Conservation (phyloP, 2,888 invertebrate genomes). For the Pantelozetes paolii region DNA sequence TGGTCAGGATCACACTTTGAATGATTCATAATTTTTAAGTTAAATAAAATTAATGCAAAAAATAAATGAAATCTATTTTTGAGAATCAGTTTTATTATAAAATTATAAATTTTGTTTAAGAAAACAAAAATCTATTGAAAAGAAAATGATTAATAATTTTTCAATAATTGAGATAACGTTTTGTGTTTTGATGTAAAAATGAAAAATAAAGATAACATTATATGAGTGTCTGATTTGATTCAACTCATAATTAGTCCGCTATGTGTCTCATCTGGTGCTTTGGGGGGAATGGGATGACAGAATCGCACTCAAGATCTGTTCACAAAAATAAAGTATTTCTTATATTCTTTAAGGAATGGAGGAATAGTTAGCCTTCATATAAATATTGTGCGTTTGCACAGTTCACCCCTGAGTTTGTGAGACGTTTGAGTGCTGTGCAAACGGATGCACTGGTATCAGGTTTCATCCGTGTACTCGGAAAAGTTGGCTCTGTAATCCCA, state of each 20-base stretch:
- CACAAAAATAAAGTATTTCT: not conserved
- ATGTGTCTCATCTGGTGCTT: constrained; percentile 22
- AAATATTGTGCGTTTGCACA: constrained; percentile 30
- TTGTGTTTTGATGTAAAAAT: no score
- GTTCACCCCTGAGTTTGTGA: not conserved
- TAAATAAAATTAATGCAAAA: no score
- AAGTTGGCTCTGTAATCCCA: constrained; percentile 32
- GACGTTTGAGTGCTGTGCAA: constrained; percentile 17
- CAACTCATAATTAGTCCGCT: not conserved
- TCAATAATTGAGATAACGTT: no score
- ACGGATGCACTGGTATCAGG: constrained; percentile 33
- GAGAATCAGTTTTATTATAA: no score
- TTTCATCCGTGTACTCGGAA: constrained; percentile 26
- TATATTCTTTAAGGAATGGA: not conserved
- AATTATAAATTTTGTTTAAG: no score
- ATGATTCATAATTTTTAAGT: no score
- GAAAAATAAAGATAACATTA: no score
- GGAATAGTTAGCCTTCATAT: not conserved
- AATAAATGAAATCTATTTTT: no score
- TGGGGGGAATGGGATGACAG: not conserved
- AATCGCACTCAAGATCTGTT: not conserved
- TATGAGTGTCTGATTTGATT: no score
- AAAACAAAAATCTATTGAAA: no score
- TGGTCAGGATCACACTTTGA: no score
- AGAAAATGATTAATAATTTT: no score